Evolutionary conservation across 2,113 vertebrate species (phyloP).

Genomic region (Brachirus orientalis): DNA sequence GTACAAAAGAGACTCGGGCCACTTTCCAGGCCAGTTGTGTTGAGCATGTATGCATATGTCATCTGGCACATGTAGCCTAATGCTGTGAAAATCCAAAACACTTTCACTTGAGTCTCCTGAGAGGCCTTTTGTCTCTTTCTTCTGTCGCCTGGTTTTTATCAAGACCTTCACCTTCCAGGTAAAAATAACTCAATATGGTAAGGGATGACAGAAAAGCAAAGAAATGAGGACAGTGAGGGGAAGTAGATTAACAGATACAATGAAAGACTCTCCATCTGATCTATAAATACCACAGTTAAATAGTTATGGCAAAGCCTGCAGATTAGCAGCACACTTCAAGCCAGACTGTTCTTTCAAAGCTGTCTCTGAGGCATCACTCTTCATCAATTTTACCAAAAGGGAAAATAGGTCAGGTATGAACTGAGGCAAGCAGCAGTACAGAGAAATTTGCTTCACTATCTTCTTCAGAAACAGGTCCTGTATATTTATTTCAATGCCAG

Average conservation of each 20-base stretch:
- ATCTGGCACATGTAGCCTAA: slow-evolving; percentile 41
- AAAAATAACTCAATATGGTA: slow-evolving; percentile 12
- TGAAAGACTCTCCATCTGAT: slow-evolving; percentile 28
- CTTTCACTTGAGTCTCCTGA: slow-evolving; percentile 25
- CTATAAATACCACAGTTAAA: slow-evolving; percentile 64
- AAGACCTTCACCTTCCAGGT: background rate
- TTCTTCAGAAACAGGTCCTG: slow-evolving; percentile 3
- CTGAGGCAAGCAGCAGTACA: slow-evolving; percentile 9
- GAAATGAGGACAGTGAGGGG: background rate
- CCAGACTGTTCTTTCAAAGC: slow-evolving; percentile 31
- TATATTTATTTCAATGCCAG: slow-evolving; percentile 3
- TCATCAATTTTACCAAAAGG: slow-evolving; percentile 12
- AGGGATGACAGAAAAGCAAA: slow-evolving; percentile 7
- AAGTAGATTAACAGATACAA: slow-evolving; percentile 1
- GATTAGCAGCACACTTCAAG: slow-evolving; percentile 54
- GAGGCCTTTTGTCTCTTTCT: slow-evolving; percentile 27
- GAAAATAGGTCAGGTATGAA: slow-evolving; percentile 63
- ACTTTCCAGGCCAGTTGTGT: slow-evolving; percentile 62
- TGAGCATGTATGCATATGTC: slow-evolving; percentile 16
- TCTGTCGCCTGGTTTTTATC: slow-evolving; percentile 1
- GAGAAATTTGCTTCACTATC: slow-evolving; percentile 10
- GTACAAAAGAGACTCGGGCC: slow-evolving; percentile 68
- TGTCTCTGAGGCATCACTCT: slow-evolving; percentile 51
- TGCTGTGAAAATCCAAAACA: slow-evolving; percentile 50
- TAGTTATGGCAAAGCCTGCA: slow-evolving; percentile 40